Percentiles rank a stretch among this genome's conserved stretches.
phyloP scores from a whole-genome alignment of 2,797 vertebrate genomes.

The Pangasius sanitwongsei region DNA sequence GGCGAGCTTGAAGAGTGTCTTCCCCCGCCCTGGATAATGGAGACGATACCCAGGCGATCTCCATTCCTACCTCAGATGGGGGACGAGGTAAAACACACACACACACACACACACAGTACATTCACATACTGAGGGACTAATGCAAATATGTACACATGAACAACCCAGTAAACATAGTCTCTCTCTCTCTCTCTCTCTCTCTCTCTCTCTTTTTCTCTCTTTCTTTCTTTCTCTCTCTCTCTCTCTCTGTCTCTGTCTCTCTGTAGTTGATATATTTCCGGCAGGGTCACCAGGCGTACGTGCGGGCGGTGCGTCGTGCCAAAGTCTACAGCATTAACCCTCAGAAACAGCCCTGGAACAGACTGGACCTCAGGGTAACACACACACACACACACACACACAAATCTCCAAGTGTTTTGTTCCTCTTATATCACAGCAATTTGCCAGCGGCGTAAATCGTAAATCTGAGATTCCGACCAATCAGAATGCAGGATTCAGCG shows the following conservation, averaged over 20 bases:
- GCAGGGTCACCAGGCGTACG: conserved; percentile 97
- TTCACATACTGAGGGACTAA: background rate
- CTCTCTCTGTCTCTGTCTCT: conserved; percentile 35
- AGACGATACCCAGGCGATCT: conserved; percentile 88
- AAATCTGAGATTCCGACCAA: background rate
- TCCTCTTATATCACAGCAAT: background rate
- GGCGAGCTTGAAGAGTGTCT: conserved; percentile 89
- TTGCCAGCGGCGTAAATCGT: too few species aligned
- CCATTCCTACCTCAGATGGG: conserved; percentile 99
- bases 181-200: background rate
- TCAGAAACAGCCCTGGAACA: conserved; percentile 98
- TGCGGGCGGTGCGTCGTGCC: conserved; percentile 90
- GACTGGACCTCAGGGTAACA: conserved; percentile 95
- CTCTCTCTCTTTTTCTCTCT: conserved; percentile 44
- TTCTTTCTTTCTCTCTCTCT: background rate
- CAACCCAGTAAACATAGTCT: background rate
- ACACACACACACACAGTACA: background rate
- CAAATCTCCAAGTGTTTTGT: background rate
- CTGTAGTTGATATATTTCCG: conserved; percentile 94
- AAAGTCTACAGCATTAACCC: conserved; percentile 93
- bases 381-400: conserved; percentile 23
- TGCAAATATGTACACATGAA: background rate
- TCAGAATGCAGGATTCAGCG: background rate
- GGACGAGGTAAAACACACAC: conserved; percentile 84
- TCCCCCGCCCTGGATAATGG: conserved; percentile 93